Evolutionary conservation across 1,140 invertebrate species (phyloP).

Genomic region (Sarcophaga peregrina): DNA sequence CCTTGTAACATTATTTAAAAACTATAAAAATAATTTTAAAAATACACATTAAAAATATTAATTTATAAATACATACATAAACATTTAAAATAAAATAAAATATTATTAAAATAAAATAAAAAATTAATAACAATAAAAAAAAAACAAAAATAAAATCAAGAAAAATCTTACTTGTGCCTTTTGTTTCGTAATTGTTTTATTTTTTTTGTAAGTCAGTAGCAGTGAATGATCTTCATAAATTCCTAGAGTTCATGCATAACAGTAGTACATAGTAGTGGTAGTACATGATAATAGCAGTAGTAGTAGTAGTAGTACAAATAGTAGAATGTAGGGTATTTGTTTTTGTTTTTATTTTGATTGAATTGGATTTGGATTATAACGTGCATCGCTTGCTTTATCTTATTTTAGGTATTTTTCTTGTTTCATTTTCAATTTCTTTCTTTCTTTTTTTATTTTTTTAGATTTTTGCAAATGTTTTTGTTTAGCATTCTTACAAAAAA

Average conservation of each 20-base stretch:
- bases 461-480: neutral
- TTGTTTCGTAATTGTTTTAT: neutral
- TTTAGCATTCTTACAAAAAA: constrained; percentile 57
- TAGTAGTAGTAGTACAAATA: constrained; percentile 21
- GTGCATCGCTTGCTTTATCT: neutral
- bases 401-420: neutral
- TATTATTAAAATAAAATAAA: neutral
- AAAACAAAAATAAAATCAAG: constrained; percentile 25
- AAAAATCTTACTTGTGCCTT: constrained; percentile 36
- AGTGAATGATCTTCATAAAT: constrained; percentile 16
- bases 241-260: constrained; percentile 28
- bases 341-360: constrained; percentile 6
- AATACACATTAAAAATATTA: neutral
- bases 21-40: too few relatives aligned
- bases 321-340: constrained; percentile 5
- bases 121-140: constrained; percentile 1
- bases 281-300: constrained; percentile 6
- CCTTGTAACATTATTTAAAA: too few relatives aligned
- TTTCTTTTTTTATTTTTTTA: too few relatives aligned
- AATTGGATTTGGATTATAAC: neutral
- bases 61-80: neutral
- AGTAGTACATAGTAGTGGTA: constrained; percentile 25
- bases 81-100: neutral
- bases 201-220: too few relatives aligned
- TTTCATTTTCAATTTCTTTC: too few relatives aligned